These are phyloP conservation scores for Diuraphis noxia DNA, from an alignment of 1,140 invertebrate genomes.

Conservation along the genomic window DNA sequence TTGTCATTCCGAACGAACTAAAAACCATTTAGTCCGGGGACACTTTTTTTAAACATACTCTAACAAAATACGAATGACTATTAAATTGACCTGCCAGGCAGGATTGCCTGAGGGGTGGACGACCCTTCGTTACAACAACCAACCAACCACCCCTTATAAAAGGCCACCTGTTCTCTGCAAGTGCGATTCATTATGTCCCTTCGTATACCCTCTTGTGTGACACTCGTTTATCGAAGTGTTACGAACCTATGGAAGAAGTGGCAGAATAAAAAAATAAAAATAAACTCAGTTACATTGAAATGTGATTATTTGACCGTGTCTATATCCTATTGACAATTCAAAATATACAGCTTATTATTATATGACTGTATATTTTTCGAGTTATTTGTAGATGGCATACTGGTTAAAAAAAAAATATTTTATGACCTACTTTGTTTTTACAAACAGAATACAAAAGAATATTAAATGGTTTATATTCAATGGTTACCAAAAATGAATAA, in stretches of 20 bases:
- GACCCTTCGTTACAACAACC: conserved; percentile 49
- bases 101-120: conserved; percentile 25
- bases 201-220: conserved; percentile 25
- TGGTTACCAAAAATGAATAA: background rate
- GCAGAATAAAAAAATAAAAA: conserved; percentile 34
- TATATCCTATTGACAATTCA: background rate
- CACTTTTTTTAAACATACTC: conserved; percentile 41
- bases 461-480: background rate
- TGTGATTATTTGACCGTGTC: conserved; percentile 26
- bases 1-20: conserved; percentile 20
- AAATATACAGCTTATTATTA: background rate
- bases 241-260: conserved; percentile 18
- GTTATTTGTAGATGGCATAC: background rate
- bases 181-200: conserved; percentile 51
- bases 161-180: conserved; percentile 52
- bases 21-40: conserved; percentile 48
- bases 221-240: conserved; percentile 50
- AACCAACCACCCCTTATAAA: conserved; percentile 44
- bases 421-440: background rate
- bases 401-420: background rate
- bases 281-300: conserved; percentile 17
- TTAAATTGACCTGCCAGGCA: conserved; percentile 52
- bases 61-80: conserved; percentile 54
- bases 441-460: background rate
- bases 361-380: background rate